These are phyloP conservation scores for Miichthys miiuy DNA, from an alignment of 2,797 vertebrate species.

Conservation along the genomic window DNA sequence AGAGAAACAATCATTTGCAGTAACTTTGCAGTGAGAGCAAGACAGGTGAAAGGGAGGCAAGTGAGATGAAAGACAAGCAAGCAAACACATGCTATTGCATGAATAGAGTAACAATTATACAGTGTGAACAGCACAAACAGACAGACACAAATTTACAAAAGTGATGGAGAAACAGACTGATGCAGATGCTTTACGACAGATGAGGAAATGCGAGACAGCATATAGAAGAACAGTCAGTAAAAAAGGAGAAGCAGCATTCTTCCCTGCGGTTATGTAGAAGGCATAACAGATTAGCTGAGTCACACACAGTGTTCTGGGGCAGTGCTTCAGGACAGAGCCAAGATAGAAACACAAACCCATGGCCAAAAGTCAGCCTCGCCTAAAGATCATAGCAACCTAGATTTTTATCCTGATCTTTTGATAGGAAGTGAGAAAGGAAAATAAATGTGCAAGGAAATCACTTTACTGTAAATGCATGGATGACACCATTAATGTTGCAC, in stretches of 20 bases:
- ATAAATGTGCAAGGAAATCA: constrained; percentile 17
- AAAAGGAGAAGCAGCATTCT: constrained; percentile 39
- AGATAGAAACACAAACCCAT: constrained; percentile 64
- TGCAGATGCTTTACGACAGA: constrained; percentile 43
- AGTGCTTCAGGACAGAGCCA: constrained; percentile 68
- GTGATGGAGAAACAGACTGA: constrained; percentile 28
- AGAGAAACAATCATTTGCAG: not conserved
- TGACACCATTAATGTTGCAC: not conserved
- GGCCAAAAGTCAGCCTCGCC: constrained; percentile 68
- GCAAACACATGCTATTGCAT: constrained; percentile 5
- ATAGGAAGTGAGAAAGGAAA: constrained; percentile 26
- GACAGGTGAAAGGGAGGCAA: constrained; percentile 11
- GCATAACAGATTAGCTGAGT: constrained; percentile 74
- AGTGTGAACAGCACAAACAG: constrained; percentile 1
- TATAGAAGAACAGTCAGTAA: constrained; percentile 34
- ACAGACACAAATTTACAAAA: constrained; percentile 8
- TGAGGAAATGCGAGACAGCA: constrained; percentile 29
- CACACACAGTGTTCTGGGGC: constrained; percentile 61
- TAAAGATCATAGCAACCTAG: constrained; percentile 74
- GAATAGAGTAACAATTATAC: not conserved
- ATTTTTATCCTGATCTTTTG: constrained; percentile 56
- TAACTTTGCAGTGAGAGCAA: not conserved
- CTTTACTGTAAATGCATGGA: not conserved
- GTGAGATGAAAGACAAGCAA: constrained; percentile 8
- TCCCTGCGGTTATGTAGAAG: constrained; percentile 49